These are phyloP conservation scores for Oostethus manadensis DNA, from an alignment of 2,113 vertebrate species.

Conservation along the genomic window DNA sequence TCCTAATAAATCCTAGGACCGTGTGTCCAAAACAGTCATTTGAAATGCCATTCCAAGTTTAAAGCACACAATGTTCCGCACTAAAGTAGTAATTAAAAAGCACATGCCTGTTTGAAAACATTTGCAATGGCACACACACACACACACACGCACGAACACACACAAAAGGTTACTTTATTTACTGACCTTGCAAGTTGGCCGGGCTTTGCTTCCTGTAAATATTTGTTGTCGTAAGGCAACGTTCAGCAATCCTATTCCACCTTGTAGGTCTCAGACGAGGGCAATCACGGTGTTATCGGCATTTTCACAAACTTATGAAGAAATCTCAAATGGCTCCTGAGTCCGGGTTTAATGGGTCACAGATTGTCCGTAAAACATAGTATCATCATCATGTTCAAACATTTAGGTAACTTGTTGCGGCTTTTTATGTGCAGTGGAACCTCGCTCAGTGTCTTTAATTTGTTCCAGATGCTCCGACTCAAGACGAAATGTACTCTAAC, in stretches of 20 bases:
- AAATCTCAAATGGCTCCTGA: no score
- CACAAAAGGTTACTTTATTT: not conserved
- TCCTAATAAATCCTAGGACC: not conserved
- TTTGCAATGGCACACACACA: not conserved
- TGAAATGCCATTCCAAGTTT: not conserved
- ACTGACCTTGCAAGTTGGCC: constrained; percentile 10
- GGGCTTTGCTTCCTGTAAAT: constrained; percentile 33
- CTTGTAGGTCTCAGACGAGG: not conserved
- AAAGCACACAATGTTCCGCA: constrained; percentile 4
- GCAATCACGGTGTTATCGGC: not conserved
- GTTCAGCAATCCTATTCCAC: constrained; percentile 11
- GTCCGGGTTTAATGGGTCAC: not conserved
- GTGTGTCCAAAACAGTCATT: constrained; percentile 5
- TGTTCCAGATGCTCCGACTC: no score
- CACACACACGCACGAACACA: not conserved
- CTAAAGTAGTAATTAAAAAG: constrained; percentile 2
- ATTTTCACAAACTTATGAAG: not conserved
- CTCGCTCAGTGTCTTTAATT: no score
- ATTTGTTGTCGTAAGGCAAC: constrained; percentile 39
- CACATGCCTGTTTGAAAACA: not conserved
- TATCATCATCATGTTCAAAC: not conserved
- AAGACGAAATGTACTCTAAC: no score
- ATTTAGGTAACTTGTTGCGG: no score
- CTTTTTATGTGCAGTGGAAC: no score
- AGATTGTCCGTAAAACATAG: constrained; percentile 1